Evolutionary conservation across 1,140 invertebrate genomes (phyloP).

Genomic region (Atta colombica): DNA sequence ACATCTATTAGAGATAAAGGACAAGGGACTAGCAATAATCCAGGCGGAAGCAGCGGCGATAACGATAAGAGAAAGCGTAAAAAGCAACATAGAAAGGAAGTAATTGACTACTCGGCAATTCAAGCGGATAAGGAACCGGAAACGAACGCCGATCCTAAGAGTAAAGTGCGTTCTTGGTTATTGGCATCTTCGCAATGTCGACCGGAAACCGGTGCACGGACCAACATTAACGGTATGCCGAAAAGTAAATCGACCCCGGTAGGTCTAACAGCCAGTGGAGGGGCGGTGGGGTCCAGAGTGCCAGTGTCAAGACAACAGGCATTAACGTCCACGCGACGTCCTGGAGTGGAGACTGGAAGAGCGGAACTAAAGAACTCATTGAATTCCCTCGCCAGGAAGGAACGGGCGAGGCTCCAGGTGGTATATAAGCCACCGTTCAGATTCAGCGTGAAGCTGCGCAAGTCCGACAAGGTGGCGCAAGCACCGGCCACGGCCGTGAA

Average conservation of each 20-base stretch:
- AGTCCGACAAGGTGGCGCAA: constrained; percentile 87
- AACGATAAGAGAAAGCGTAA: constrained; percentile 85
- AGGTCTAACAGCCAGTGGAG: constrained; percentile 86
- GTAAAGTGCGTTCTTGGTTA: constrained; percentile 94
- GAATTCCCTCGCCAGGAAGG: constrained; percentile 82
- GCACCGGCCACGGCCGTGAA: constrained; percentile 63
- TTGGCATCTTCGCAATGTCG: constrained; percentile 89
- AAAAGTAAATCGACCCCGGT: constrained; percentile 92
- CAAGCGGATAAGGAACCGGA: constrained; percentile 87
- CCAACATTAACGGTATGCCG: constrained; percentile 79
- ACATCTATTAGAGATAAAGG: constrained; percentile 72
- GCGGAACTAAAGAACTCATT: constrained; percentile 66
- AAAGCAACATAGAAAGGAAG: constrained; percentile 88
- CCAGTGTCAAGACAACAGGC: constrained; percentile 71
- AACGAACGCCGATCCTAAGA: constrained; percentile 89
- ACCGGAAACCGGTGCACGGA: constrained; percentile 76
- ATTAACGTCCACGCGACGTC: constrained; percentile 69
- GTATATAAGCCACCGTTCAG: constrained; percentile 95
- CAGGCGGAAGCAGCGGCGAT: constrained; percentile 31
- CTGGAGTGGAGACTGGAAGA: constrained; percentile 70
- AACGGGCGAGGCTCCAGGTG: constrained; percentile 92
- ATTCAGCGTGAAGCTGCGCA: constrained; percentile 93
- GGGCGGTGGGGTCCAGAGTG: constrained; percentile 57
- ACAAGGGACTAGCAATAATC: constrained; percentile 73
- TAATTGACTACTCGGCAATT: constrained; percentile 92